A percentile compares a stretch with the other conserved stretches of the same genome.
phyloP scores from a whole-genome alignment of 1,140 invertebrate species.

The Eciton burchellii region DNA sequence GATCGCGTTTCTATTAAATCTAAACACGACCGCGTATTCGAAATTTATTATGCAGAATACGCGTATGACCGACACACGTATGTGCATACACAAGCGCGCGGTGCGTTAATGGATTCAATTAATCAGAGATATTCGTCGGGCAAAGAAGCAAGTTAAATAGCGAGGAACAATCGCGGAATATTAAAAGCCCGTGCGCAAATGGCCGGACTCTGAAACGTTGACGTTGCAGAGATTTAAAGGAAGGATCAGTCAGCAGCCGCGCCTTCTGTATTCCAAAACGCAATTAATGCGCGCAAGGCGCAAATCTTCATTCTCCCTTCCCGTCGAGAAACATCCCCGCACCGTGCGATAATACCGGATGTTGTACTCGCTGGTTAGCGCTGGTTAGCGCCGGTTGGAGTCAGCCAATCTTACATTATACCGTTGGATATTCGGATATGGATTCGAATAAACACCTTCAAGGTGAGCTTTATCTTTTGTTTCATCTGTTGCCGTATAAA shows the following conservation, averaged over 20 bases:
- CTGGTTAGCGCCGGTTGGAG: too few relatives aligned
- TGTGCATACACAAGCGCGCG: too few relatives aligned
- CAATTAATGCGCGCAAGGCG: too few relatives aligned
- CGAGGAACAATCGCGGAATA: slow-evolving; percentile 6
- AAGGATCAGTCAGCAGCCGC: not conserved
- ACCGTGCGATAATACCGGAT: not conserved
- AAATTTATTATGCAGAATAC: not conserved
- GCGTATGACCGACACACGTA: not conserved
- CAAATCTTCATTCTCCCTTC: not conserved
- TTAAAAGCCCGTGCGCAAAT: not conserved
- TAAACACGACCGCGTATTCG: slow-evolving; percentile 23
- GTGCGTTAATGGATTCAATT: slow-evolving; percentile 12
- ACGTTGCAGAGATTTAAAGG: not conserved
- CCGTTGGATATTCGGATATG: too few relatives aligned
- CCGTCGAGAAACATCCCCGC: too few relatives aligned
- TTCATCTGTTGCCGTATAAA: too few relatives aligned
- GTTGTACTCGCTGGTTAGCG: not conserved
- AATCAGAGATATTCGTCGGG: slow-evolving; percentile 24
- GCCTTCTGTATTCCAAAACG: not conserved
- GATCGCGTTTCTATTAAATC: slow-evolving; percentile 31
- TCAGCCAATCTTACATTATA: too few relatives aligned
- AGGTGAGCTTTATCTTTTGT: too few relatives aligned
- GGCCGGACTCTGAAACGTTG: not conserved
- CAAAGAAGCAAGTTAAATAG: slow-evolving; percentile 19
- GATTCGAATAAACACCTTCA: too few relatives aligned